phyloP scores from a whole-genome alignment of 35 echinoderm and acorn worm genomes.

The Acanthaster planci region DNA sequence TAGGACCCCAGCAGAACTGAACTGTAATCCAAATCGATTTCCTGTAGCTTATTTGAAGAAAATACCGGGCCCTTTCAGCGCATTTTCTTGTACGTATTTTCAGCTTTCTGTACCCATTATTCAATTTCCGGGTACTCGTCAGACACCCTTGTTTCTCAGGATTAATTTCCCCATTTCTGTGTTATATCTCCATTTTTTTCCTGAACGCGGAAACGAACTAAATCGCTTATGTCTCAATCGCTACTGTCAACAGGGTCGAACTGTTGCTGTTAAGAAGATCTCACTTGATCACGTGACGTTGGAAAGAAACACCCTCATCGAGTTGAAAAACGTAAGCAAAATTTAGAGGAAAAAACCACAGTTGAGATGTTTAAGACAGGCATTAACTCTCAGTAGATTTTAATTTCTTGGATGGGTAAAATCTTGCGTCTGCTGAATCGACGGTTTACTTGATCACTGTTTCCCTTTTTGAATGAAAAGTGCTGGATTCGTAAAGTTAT shows the following conservation, averaged over 20 bases:
- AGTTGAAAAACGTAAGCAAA: conserved; percentile 66
- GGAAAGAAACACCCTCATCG: conserved; percentile 9
- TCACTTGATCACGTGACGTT: conserved; percentile 30
- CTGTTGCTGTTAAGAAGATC: conserved; percentile 52
- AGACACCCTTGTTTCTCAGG: background rate
- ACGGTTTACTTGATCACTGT: too few species aligned
- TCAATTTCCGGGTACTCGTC: background rate
- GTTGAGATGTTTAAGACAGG: too few species aligned
- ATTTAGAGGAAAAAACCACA: too few species aligned
- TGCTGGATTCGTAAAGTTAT: too few species aligned
- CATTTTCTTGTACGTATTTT: background rate
- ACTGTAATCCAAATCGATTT: too few species aligned
- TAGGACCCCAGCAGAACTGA: too few species aligned
- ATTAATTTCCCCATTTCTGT: background rate
- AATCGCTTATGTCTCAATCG: background rate
- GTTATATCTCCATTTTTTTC: background rate
- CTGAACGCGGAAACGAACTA: background rate
- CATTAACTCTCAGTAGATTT: too few species aligned
- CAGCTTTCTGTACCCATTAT: background rate
- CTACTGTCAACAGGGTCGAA: conserved; percentile 8
- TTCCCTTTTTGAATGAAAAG: too few species aligned
- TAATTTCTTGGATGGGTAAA: too few species aligned
- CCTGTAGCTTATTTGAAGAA: too few species aligned
- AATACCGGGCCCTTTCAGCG: background rate
- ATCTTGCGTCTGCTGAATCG: too few species aligned